Evolutionary conservation across 2,797 vertebrate genomes (phyloP), one percentile per base, ranked within the genome.

Genomic region (Onychomys leucogaster): DNA sequence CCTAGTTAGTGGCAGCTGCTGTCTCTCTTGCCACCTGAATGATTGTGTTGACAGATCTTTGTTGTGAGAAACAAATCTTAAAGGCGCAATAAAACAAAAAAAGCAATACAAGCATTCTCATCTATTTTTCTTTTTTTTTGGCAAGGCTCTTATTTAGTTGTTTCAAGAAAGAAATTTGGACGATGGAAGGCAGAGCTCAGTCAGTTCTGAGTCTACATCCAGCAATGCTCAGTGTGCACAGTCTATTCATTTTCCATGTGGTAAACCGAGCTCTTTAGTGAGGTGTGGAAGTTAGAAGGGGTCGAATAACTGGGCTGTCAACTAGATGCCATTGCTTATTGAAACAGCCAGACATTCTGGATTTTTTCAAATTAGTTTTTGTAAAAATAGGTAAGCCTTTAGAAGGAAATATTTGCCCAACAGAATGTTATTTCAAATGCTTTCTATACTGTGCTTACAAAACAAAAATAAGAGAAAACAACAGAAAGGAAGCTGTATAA

Each of bases 21-120:
- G 25, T 77, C 87, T 95, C 76, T 95, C 77, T 93, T 93, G 87
- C 52, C 34, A 87, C 32, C 85, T 49, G n/a, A 90, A 90, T 76
- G 61, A 92, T 71, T 94, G 92, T 94, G 89, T 78, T 96, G 97
- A 95, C 84, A 95, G 90, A 95, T 96, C 37, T 92, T 95, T 96
- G 71, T 93, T 13, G 25, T 67, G 92, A 91, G 92, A 97, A 96
- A 95, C 76, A 94, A 87, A 97, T 59, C 93, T 96, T 96, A 94
- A 57, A 76, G 49, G 43, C 19, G 87, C 88, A 59, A 71, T 37
- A 91, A 91, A 86, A 78, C 43, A 80, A 94, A 83, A 92, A 96
- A 77, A 89, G 59, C 63, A 90, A 73, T 10, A 71, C 69, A 89
- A 37, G 21, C 27, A 17, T 49, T 19, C 34, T 32, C 9, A 17